Base-by-base conservation (phyloP, 1,140 invertebrate genomes). In the Asbolus verrucosus region DNA sequence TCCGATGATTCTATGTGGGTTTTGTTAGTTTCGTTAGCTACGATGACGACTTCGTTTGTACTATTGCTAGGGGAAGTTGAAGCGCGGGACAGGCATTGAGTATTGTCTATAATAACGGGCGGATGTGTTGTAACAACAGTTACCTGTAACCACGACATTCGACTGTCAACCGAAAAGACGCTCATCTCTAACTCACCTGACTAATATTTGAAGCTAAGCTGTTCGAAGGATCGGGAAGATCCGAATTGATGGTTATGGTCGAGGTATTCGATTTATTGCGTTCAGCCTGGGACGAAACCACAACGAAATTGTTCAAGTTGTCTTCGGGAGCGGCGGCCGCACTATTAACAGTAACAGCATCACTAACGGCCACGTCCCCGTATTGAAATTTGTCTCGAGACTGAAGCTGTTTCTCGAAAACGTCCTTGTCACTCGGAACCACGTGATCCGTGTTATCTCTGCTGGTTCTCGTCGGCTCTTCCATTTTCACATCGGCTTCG, bases 51-150 rank as follows among this genome's bases (percentile, higher is more conserved):
- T 76, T 93, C 91, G 79, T 87, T 77, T 19, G 75, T 61, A 65
- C 75, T 75, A 39, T 80, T 46, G 78, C 80, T 60, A 74, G 78
- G 67, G 0, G 80, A 80, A 9, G 81, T 76, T 18, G 80, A 81
- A 6, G 81, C 75, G 6, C 82, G 75, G 0, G 82, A 68, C 14
- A 65, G 39, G 41, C 63, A 63, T 15, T 71, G 65, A 9, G 73
- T 72, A 73, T 84, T 85, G 65, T 90, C 89, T 33, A 88, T 85
- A 6, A 93, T 83, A 1, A 92, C 89, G 3, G 92, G 91, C 39
- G 92, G 92, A 83, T 93, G 92, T 19, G 91, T 93, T 18, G 91
- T 92, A 43, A 93, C 92, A 1, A 93, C 91, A 1, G 91, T 93
- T 14, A 93, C 80, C 74, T 84, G 75, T 4, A 72, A 71, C 27